These are phyloP conservation scores for Tenthredo scrophulariae DNA, from an alignment of 2,888 invertebrate genomes.

Conservation along the genomic window DNA sequence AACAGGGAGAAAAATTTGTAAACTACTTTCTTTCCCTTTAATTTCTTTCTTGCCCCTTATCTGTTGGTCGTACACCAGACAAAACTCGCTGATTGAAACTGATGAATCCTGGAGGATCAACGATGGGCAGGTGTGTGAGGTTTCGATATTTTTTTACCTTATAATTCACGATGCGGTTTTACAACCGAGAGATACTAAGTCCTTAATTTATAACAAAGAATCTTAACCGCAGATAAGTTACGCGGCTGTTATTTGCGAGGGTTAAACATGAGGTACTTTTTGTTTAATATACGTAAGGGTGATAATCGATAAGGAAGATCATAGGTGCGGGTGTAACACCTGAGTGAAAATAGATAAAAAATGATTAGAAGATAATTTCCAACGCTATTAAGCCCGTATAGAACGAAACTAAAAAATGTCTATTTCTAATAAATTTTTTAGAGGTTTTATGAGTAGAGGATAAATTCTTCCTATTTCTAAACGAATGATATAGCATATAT, in stretches of 20 bases:
- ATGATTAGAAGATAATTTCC: neutral
- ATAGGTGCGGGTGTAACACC: neutral
- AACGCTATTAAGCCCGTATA: neutral
- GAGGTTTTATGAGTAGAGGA: neutral
- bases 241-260: neutral
- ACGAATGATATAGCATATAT: too few species aligned
- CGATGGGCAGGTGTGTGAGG: constrained; percentile 36
- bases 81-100: neutral
- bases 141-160: constrained; percentile 10
- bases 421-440: neutral
- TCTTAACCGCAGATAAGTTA: neutral
- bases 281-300: neutral
- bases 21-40: neutral
- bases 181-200: neutral
- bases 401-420: too few species aligned
- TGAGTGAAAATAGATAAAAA: neutral
- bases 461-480: neutral
- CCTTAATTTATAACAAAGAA: constrained; percentile 4
- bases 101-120: neutral
- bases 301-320: neutral
- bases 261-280: neutral
- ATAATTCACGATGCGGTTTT: neutral
- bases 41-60: neutral
- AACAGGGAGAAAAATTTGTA: neutral
- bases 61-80: neutral